A percentile compares a stretch with the other conserved stretches of the same genome.
phyloP scores from a whole-genome alignment of 2,888 invertebrate genomes.

The Acleris laterana region DNA sequence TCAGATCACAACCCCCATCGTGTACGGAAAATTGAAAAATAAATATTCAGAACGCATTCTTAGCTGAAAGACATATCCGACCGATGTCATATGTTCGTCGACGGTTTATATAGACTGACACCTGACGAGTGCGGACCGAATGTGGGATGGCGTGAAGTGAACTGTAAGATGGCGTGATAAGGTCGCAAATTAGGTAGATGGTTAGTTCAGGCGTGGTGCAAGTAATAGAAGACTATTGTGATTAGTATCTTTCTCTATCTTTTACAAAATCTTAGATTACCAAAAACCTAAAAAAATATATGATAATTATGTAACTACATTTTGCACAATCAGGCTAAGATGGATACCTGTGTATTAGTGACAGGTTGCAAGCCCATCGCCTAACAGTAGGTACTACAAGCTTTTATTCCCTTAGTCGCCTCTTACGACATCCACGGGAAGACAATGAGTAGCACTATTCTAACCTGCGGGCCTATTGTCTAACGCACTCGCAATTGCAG shows the following conservation, averaged over 20 bases:
- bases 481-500: too few species aligned
- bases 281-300: too few species aligned
- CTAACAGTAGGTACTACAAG: too few species aligned
- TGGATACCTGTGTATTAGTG: too few species aligned
- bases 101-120: slow-evolving; percentile 30
- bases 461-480: too few species aligned
- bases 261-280: not conserved
- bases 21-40: slow-evolving; percentile 66
- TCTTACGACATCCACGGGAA: too few species aligned
- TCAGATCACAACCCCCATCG: slow-evolving; percentile 49
- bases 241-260: not conserved
- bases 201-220: slow-evolving; percentile 11
- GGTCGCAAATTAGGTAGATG: slow-evolving; percentile 19
- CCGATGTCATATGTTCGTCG: slow-evolving; percentile 47
- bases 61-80: slow-evolving; percentile 48
- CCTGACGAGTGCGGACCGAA: slow-evolving; percentile 23
- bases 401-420: too few species aligned
- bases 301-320: too few species aligned
- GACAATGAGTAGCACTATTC: too few species aligned
- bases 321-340: too few species aligned
- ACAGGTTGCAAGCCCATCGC: too few species aligned
- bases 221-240: not conserved
- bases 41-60: slow-evolving; percentile 62
- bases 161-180: slow-evolving; percentile 26
- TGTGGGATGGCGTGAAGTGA: slow-evolving; percentile 23